Percentiles rank a stretch among this genome's conserved stretches.
Conservation (phyloP, 2,797 vertebrate genomes). For the Spinus pinus region DNA sequence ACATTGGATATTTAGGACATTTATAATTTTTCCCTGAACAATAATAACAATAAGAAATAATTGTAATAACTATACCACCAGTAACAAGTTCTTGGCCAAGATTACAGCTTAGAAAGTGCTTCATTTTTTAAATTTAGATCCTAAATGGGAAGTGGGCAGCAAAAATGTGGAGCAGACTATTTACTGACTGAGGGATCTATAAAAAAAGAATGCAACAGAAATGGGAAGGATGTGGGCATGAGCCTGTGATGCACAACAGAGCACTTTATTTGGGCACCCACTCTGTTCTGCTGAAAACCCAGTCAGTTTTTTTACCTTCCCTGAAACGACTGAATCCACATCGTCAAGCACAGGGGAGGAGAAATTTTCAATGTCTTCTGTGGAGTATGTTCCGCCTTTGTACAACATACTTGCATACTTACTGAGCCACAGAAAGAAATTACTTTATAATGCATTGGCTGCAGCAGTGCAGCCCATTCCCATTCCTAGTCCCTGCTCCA, state of each 20-base stretch:
- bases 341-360: not conserved
- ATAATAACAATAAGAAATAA: not conserved
- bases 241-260: not conserved
- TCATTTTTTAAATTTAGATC: not conserved
- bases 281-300: not conserved
- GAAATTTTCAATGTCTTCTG: not conserved
- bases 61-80: not conserved
- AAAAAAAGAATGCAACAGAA: not conserved
- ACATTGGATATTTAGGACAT: not conserved
- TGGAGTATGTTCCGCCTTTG: not conserved
- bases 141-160: not conserved
- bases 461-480: not conserved
- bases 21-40: not conserved
- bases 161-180: not conserved
- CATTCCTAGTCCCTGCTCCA: not conserved
- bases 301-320: not conserved
- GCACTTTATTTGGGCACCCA: not conserved
- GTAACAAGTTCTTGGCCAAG: not conserved
- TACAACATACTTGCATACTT: not conserved
- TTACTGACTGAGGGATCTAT: not conserved
- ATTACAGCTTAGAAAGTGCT: not conserved
- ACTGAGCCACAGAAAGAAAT: not conserved
- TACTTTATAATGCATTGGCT: not conserved
- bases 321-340: not conserved
- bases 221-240: rapidly evolving